Conservation (phyloP, 2,888 invertebrate genomes). For the Plebejus argus region DNA sequence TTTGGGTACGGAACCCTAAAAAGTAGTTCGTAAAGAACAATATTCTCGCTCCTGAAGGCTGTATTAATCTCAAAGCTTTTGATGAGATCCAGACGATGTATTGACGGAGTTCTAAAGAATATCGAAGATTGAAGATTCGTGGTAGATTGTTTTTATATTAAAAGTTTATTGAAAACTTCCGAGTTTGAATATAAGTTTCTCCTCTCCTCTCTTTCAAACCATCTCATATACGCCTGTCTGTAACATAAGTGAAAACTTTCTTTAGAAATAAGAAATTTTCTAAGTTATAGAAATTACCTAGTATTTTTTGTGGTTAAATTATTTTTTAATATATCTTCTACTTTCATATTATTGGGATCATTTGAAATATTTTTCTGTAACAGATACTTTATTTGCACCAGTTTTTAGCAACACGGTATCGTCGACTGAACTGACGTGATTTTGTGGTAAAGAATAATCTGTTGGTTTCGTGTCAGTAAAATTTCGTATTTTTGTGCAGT, state of each 20-base stretch:
- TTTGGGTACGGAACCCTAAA: too few relatives aligned
- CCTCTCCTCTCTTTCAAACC: background rate
- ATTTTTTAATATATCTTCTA: too few relatives aligned
- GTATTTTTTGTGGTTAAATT: too few relatives aligned
- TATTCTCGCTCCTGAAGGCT: background rate
- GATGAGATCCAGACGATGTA: background rate
- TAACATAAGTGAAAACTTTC: too few relatives aligned
- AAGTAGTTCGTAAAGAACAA: background rate
- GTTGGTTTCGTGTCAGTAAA: background rate
- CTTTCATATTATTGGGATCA: too few relatives aligned
- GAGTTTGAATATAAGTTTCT: background rate
- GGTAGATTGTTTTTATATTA: constrained; percentile 10
- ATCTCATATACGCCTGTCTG: too few relatives aligned
- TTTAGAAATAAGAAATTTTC: too few relatives aligned
- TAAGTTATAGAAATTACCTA: too few relatives aligned
- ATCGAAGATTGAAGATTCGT: background rate
- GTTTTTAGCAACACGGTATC: too few relatives aligned
- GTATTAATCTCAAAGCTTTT: background rate
- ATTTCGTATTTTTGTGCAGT: background rate
- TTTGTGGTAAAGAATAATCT: background rate
- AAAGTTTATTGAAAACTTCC: background rate
- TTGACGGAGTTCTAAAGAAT: background rate
- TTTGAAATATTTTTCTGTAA: too few relatives aligned
- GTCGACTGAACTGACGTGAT: background rate
- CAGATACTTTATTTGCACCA: too few relatives aligned